Evolutionary conservation across 2,888 invertebrate genomes (phyloP), one percentile per base, ranked within the genome.

Genomic region (Drosophila nr. perissopoda): DNA sequence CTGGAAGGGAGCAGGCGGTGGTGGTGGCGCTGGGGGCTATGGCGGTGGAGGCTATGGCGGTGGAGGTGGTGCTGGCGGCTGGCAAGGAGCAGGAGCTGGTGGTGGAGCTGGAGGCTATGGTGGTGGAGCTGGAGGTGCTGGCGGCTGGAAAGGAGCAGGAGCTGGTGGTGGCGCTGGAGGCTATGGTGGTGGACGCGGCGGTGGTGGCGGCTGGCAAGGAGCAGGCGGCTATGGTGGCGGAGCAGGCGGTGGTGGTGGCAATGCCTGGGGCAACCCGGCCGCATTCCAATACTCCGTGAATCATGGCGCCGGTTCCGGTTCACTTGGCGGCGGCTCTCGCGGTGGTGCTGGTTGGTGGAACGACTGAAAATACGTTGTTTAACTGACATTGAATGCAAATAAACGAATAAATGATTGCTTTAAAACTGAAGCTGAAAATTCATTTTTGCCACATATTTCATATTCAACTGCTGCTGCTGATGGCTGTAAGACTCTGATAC

Each of bases 311-410:
- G 58, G 65, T 8, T 63, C 64, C 34, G 54, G 53, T 13, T 64
- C 62, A 42, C 71, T 34, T 31, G 78, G 76, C 10, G 87, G 73
- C 16, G 87, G 77, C 18, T 74, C 79, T 54, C 77, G 77, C 10
- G 83, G 87, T 29, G 84, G 85, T 74, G 84, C 84, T 58, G 85
- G 85, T 56, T 85, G 85, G 85, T 87, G 89, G 82, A 84, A 87
- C 70, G 89, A 87, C 34, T 89, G 80, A 63, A 25, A 4, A 21
- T n/a, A 5, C 11, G n/a, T 13, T 13, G 4, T 27, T 2, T 5
- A 34, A 7, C 18, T 25, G 3, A 42, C 61, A 61, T 25, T 58
- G 51, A 42, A 40, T 29, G n/a, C 11, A 33, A 51, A 49, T 16
- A 57, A 73, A 4, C 40, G 52, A 66, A 73, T 71, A 68, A 75